Conservation (phyloP, 2,888 invertebrate genomes). For the Netelia inedita region DNA sequence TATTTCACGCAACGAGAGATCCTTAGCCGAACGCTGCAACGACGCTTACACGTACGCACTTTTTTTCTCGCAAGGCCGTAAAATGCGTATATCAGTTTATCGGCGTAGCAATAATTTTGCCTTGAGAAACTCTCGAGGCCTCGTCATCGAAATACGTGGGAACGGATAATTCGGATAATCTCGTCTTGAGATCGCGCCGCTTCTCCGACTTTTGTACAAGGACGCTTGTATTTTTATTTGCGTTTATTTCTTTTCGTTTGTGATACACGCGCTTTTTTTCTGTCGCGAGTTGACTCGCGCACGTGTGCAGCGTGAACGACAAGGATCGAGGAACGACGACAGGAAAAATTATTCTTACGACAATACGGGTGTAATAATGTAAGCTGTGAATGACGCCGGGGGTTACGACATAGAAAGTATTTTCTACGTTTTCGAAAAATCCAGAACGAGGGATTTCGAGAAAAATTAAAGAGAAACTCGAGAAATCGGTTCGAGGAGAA, state of each 20-base stretch:
- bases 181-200: constrained; percentile 57
- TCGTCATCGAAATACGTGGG: constrained; percentile 65
- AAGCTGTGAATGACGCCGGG: constrained; percentile 36
- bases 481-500: neutral
- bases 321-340: constrained; percentile 37
- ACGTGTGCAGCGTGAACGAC: neutral
- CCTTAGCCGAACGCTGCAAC: constrained; percentile 1
- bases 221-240: constrained; percentile 6
- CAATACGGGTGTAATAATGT: constrained; percentile 60
- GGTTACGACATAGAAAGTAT: constrained; percentile 67
- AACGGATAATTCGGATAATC: constrained; percentile 69
- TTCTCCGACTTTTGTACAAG: constrained; percentile 1
- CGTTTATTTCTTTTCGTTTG: neutral
- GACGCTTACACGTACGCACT: neutral
- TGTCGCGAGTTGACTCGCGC: neutral
- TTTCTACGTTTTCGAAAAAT: constrained; percentile 9
- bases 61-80: constrained; percentile 34
- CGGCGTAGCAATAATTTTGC: constrained; percentile 55
- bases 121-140: constrained; percentile 16
- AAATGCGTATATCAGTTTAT: constrained; percentile 56
- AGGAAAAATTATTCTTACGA: constrained; percentile 65
- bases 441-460: constrained; percentile 15
- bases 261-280: neutral
- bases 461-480: constrained; percentile 5
- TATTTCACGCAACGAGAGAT: constrained; percentile 52